A percentile compares a stretch with the other conserved stretches of the same genome.
phyloP scores from a whole-genome alignment of 1,140 invertebrate species.

The Archivesica marissinica region DNA sequence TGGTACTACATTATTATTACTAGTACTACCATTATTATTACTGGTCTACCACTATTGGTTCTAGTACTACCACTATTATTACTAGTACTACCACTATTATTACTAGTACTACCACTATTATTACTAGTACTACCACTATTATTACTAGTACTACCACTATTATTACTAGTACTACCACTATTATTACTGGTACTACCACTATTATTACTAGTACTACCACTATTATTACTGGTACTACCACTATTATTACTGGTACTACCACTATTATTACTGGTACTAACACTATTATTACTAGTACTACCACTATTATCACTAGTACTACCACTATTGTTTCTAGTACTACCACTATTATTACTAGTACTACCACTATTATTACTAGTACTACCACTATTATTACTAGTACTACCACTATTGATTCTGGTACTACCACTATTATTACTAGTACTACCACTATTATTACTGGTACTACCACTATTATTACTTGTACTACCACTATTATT shows the following conservation, averaged over 20 bases:
- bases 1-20: constrained; percentile 6
- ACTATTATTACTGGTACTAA: constrained; percentile 49
- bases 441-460: constrained; percentile 25
- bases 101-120: constrained; percentile 39
- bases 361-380: constrained; percentile 11
- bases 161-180: constrained; percentile 27
- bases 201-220: constrained; percentile 1
- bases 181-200: constrained; percentile 16
- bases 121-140: constrained; percentile 38
- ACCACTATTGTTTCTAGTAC: constrained; percentile 21
- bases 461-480: constrained; percentile 18
- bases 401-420: constrained; percentile 11
- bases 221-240: constrained; percentile 18
- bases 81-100: constrained; percentile 42
- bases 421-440: constrained; percentile 27
- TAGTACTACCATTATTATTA: constrained; percentile 41
- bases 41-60: no score
- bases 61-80: constrained; percentile 39
- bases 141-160: constrained; percentile 45
- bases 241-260: constrained; percentile 46
- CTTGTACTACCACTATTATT: constrained; percentile 28
- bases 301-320: constrained; percentile 45
- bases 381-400: constrained; percentile 8
- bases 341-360: constrained; percentile 1
- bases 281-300: constrained; percentile 27